phyloP scores from a whole-genome alignment of 1,140 invertebrate genomes.

The Hyphantria cunea region DNA sequence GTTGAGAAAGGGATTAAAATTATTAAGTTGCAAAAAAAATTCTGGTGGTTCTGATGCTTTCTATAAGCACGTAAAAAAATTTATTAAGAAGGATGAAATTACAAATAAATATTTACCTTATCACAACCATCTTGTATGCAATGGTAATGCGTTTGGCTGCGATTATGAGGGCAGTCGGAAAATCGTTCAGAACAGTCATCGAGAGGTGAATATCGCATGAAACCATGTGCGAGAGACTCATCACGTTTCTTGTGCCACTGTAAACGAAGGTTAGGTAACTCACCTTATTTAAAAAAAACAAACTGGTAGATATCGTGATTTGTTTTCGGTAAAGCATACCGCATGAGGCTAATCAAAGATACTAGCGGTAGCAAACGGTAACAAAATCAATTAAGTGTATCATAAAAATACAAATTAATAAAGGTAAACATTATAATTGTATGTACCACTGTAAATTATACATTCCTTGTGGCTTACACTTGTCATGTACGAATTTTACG shows the following conservation, averaged over 20 bases:
- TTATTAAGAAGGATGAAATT: no score
- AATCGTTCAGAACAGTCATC: constrained; percentile 93
- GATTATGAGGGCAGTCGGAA: constrained; percentile 93
- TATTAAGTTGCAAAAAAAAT: neutral
- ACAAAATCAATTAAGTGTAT: no score
- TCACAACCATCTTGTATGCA: constrained; percentile 98
- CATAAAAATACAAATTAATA: no score
- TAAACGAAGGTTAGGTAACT: no score
- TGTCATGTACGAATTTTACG: no score
- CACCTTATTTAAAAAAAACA: no score
- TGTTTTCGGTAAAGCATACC: neutral
- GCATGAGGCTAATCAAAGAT: no score
- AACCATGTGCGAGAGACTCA: constrained; percentile 97
- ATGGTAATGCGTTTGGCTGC: constrained; percentile 99
- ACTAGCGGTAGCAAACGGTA: no score
- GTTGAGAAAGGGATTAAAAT: neutral
- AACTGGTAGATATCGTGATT: constrained; percentile 11
- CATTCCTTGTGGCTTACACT: no score
- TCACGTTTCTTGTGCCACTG: constrained; percentile 99
- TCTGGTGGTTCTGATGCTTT: neutral
- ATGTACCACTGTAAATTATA: no score
- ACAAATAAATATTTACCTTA: constrained; percentile 83
- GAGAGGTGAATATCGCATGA: constrained; percentile 94
- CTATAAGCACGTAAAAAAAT: no score
- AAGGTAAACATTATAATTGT: no score